phyloP scores from a whole-genome alignment of 1,140 invertebrate genomes.

The Microplitis mediator region DNA sequence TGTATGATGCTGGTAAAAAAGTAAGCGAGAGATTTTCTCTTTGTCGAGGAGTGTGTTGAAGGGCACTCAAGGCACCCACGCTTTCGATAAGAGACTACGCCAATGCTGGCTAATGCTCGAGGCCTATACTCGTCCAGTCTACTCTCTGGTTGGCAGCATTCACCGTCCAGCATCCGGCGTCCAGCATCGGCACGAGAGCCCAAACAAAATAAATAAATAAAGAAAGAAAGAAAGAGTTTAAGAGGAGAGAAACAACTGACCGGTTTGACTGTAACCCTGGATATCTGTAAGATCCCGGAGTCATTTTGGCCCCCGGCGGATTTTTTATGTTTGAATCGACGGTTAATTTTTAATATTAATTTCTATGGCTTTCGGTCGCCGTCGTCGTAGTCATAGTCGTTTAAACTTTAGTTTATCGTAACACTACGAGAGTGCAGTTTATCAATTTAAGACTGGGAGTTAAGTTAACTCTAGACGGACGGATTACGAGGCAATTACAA shows the following conservation, averaged over 20 bases:
- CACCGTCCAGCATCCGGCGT: background rate
- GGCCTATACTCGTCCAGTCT: background rate
- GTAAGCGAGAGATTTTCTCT: background rate
- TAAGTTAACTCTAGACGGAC: no score
- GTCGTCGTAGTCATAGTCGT: no score
- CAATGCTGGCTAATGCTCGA: slow-evolving; percentile 4
- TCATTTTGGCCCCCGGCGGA: background rate
- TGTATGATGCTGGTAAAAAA: no score
- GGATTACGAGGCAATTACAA: no score
- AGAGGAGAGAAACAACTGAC: background rate
- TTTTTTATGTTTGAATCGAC: no score
- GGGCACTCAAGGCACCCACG: slow-evolving; percentile 13
- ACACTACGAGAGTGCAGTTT: no score
- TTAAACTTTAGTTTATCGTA: no score
- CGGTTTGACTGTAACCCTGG: slow-evolving; percentile 13
- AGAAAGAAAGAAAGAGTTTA: background rate
- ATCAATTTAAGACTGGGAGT: no score
- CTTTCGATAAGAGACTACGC: slow-evolving; percentile 2
- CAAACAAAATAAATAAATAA: background rate
- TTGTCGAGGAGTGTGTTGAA: background rate
- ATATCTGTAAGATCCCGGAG: background rate
- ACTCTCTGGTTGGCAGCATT: background rate
- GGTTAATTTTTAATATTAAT: no score
- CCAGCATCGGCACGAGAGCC: no score
- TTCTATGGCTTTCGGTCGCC: no score